Base-by-base conservation (phyloP, 92 coral and sea anemone species). In the Scolanthus callimorphus region DNA sequence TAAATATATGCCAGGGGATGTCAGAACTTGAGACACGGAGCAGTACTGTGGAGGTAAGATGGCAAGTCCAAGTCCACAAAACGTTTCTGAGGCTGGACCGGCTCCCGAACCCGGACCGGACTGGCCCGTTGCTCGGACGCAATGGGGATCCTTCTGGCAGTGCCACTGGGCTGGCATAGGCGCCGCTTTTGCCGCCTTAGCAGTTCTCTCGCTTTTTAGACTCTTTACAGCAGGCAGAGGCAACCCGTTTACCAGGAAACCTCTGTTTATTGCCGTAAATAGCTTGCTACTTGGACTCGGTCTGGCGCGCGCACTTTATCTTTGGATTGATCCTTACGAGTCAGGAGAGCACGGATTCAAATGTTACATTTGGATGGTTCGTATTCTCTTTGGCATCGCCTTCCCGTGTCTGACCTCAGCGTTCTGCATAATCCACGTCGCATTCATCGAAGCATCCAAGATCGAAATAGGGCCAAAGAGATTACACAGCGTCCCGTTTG, bases 341-440 rank as follows among this genome's bases (percentile, higher is more conserved):
- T 71, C 91, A 26, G 78, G 70, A 17, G 86, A 81, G 25, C 70
- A 90, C 45, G 78, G 90, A 37, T 71, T 87, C 28, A 49, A 67
- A n/a, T n/a, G n/a, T n/a, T n/a, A n/a, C n/a, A n/a, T n/a, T n/a
- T 57, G 82, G 77, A 20, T 78, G 39, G n/a, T 66, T 1, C 44
- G 68, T 17, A 29, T 78, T 8, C 70, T 90, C 11, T 81, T 85
- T 51, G 92, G 94, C 19, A 60, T 90, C 47, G 89, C 94, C 31
- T 90, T 66, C 62, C 97, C 97, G 12, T 90, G 97, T 31, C 74
- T 90, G 25, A 85, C 89, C 2, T 83, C 94, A 13, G 75, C 94
- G 22, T 90, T 90, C 71, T 81, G 94, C 29, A 57, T 90, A 27
- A 64, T 90, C 31, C 89, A 90, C 52, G 74, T 75, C 27, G 94